Base-by-base conservation (phyloP, 2,888 invertebrate species). In the Andricus quercusramuli region DNA sequence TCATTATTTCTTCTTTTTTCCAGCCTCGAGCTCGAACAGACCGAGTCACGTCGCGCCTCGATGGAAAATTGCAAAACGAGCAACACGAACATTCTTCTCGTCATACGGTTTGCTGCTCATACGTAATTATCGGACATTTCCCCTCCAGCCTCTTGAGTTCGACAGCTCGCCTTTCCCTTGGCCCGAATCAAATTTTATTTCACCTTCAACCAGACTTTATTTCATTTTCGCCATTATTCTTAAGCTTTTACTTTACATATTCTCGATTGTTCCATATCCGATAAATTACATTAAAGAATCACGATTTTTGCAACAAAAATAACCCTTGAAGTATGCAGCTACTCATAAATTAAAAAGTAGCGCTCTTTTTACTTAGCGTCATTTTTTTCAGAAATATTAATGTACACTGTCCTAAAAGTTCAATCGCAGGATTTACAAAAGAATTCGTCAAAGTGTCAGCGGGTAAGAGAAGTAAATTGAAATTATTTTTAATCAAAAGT, bases 41-140 rank as follows among this genome's bases (percentile, higher is more conserved):
- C n/a, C 66, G 59, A 62, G 70, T 47, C 64, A 68, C 70, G 56
- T 66, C 76, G 83, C 80, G 81, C 62, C 78, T 83, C 67, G 81
- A 59, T 78, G 82, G 81, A 83, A 86, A 85, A 85, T 85, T 82
- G 79, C 77, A 84, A 85, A 81, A 83, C 80, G 79, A 83, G 83
- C 81, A 84, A 82, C 81, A 80, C 83, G 83, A 78, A 76, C 77
- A 80, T 83, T 82, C 79, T 83, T 74, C 77, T 84, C 82, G 83
- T 82, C 83, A 78, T 85, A 87, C 86, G 85, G 85, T 88, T 89
- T 88, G 85, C 85, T 87, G 88, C 87, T 88, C 87, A 88, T 87
- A 87, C 85, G 88, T 89, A 89, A 89, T 90, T 90, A 90, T 89
- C 88, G 88, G 84, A 85, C 87, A 85, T 87, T 89, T 86, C 83